Percentiles rank a stretch among this genome's conserved stretches.
Evolutionary conservation across 1,140 invertebrate species (phyloP).

Genomic region (Drosophila jambulina): DNA sequence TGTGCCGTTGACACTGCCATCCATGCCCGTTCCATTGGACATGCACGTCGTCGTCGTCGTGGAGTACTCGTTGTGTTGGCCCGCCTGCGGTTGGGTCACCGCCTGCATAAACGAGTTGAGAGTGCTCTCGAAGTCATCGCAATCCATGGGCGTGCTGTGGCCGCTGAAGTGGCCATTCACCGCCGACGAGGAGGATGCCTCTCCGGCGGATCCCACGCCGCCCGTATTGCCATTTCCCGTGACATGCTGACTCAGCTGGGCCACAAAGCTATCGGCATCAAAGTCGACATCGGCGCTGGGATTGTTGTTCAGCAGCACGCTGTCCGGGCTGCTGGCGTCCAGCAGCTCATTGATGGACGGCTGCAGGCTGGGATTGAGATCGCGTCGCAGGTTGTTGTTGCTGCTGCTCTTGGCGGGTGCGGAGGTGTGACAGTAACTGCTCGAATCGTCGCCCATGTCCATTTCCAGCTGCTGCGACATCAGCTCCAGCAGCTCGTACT

Average conservation of each 20-base stretch:
- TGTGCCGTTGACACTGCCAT: constrained; percentile 3
- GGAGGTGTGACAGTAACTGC: constrained; percentile 44
- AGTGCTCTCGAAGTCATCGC: constrained; percentile 84
- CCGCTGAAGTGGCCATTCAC: constrained; percentile 63
- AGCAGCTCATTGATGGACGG: constrained; percentile 81
- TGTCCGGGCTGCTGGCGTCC: constrained; percentile 67
- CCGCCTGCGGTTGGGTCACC: constrained; percentile 59
- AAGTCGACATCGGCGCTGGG: constrained; percentile 68
- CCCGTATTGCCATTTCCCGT: constrained; percentile 29
- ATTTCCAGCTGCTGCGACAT: constrained; percentile 85
- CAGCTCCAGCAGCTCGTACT: constrained; percentile 79
- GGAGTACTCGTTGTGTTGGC: constrained; percentile 48
- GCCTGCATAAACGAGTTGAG: constrained; percentile 78
- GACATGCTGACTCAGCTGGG: constrained; percentile 73
- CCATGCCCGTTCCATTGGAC: constrained; percentile 26
- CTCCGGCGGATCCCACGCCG: constrained; percentile 19
- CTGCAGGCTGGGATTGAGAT: constrained; percentile 82
- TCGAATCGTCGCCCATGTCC: constrained; percentile 82
- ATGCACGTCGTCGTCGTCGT: constrained; percentile 34
- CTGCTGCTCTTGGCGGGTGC: constrained; percentile 23
- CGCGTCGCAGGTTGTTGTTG: constrained; percentile 64
- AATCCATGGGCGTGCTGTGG: constrained; percentile 79
- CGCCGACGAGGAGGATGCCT: constrained; percentile 35
- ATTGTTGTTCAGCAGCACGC: constrained; percentile 71
- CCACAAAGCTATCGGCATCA: constrained; percentile 80